Base-by-base conservation (phyloP, 1,140 invertebrate genomes). In the Hyles euphorbiae region DNA sequence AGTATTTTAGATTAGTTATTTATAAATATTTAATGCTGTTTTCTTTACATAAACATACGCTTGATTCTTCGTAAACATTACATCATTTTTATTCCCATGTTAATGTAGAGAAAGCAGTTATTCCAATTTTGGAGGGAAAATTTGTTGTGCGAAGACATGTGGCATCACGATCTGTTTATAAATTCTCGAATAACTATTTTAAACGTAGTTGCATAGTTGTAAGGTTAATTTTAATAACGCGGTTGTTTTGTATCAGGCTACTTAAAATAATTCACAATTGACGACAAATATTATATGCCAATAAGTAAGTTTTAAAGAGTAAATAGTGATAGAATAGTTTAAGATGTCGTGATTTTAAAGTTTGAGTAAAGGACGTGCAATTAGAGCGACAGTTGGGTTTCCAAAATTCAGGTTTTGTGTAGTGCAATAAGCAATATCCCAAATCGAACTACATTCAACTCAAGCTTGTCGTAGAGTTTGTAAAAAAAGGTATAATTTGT, bases 1-100 rank as follows among this genome's bases (percentile, higher is more conserved):
- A 81, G 80, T 83, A 84, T 84, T 67, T 65, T 71, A 78, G 68
- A 48, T 33, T 63, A 83, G 70, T 65, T 73, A 80, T 81, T 79
- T 81, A 79, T 77, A 74, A 65, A 55, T 52, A 55, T 52, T 53
- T 40, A 45, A 46, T 60, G 10, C 33, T 46, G 34, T 62, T 61
- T 60, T 62, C 60, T 56, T 67, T 62, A 40, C 5, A 57, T 33
- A 45, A 44, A 44, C 36, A 3, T 44, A 12, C 9, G 10, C 10
- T 54, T 43, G 8, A 5, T 36, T 53, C 34, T 52, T n/a, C 36
- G 34, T 36, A 40, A 40, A 11, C 52, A 53, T 44, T 44, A n/a
- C 36, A 8, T 40, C 1, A 40, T 40, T 40, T 40, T 40, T 8
- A 40, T 2, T 5, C 5, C 3, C 36, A 40, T 40, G 36, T 40